A percentile compares a stretch with the other conserved stretches of the same genome.
Evolutionary conservation across 2,113 vertebrate genomes (phyloP).

Genomic region (Opisthocomus hoazin): DNA sequence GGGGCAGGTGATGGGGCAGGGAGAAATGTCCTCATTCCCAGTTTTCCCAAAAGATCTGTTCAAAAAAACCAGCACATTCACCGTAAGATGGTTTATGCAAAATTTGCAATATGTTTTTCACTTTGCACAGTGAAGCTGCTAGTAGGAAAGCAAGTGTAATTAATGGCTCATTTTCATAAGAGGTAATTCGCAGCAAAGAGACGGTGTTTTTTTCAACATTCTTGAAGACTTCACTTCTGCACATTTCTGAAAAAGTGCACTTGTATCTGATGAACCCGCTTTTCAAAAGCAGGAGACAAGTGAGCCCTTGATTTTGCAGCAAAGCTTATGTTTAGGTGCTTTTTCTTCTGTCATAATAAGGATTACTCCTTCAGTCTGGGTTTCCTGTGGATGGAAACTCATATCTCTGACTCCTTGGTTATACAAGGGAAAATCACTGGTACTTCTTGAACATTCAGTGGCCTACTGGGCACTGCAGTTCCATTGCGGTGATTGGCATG

Average conservation of each 20-base stretch:
- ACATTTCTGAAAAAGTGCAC: background rate
- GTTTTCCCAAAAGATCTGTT: background rate
- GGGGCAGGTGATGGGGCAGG: fast-evolving
- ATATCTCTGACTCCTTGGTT: background rate
- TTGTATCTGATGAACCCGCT: background rate
- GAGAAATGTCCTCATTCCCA: background rate
- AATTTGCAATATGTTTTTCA: background rate
- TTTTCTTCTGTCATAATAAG: background rate
- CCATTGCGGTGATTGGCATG: background rate
- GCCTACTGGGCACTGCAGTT: background rate
- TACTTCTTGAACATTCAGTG: background rate
- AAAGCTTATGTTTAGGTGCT: background rate
- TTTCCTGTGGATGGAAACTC: background rate
- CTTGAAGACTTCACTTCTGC: background rate
- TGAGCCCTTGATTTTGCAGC: background rate
- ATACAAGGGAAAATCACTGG: background rate
- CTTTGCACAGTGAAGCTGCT: background rate
- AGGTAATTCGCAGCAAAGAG: background rate
- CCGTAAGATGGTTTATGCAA: background rate
- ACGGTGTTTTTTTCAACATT: background rate
- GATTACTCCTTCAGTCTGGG: background rate
- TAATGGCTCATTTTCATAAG: background rate
- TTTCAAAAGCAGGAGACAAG: background rate
- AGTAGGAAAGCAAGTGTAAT: background rate
- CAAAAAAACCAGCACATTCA: background rate